Evolutionary conservation across 2,113 vertebrate genomes (phyloP), one percentile per base, ranked within the genome.

Genomic region (Rutilus rutilus): DNA sequence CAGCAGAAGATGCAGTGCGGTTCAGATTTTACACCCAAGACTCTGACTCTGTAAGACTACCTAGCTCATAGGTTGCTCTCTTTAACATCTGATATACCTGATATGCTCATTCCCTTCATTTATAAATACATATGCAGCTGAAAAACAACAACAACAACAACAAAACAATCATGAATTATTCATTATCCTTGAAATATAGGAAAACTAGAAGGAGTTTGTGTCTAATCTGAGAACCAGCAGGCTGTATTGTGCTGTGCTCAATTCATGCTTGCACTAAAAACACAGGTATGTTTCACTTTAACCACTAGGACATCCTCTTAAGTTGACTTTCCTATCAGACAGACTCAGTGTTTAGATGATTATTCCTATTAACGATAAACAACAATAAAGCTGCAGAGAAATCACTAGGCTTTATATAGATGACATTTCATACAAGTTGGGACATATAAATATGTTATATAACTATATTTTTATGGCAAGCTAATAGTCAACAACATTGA

Each of bases 351-450:
- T 50, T 52, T 5, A 52, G 14, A 52, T 52, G 3, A 52, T 52
- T 52, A 15, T 15, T 52, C 12, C 12, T 52, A 52, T 52, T 52
- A 12, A 47, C 0, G 4, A 27, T 94, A 45, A 94, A 97, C 62
- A 96, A 94, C 88, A 96, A 96, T 92, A 95, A 95, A 14, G 95
- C 95, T 73, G 94, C 92, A 0, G 95, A 96, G 85, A 96, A 94
- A 87, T 95, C 97, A 14, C 93, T 97, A n/a, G 92, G 91, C 76
- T 97, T 96, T 1, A 96, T 0, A 93, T 97, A 60, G 95, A 97
- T 87, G 94, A 94, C 75, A 95, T 93, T 1, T 97, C 74, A 96
- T 96, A 74, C 94, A 96, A 17, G 5, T 33, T 19, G 25, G 64
- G 27, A 33, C 27, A 30, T 14, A 17, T 1, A 30, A 47, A 39